Evolutionary conservation across 1,140 invertebrate species (phyloP), one percentile per base, ranked within the genome.

Genomic region (Nephotettix cincticeps): DNA sequence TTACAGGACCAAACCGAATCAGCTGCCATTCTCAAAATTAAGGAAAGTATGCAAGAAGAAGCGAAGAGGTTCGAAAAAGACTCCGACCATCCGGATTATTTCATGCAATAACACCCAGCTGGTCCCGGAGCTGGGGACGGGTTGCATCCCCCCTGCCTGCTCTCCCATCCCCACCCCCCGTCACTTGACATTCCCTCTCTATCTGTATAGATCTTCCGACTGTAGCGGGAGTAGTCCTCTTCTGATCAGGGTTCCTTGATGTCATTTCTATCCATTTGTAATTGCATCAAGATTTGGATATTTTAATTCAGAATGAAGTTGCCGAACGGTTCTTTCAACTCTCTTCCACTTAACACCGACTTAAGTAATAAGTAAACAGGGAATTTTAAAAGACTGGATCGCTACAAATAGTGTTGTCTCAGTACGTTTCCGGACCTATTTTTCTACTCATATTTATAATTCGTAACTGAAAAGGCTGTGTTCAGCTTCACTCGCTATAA

Each of bases 1-100:
- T 74, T 74, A 28, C 73, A 75, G 74, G 73, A 97, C 87, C 96
- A 98, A 88, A 97, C 92, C 79, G 96, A 99, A 88, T 98, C 95
- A 78, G 96, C 95, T 80, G 96, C 96, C 86, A 99, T 99, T 85
- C 88, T 98, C 84, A 99, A 99, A 89, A 98, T 99, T 83, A 99
- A 99, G 89, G 96, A 98, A 86, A 97, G 94, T 87, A 98, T 99
- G 96, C 96, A 98, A 85, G 96, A 99, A 86, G 97, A 99, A 85
- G 96, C 97, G 80, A 99, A 98, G 87, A 92, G 96, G 85, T 99
- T 99, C 88, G 96, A 99, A 86, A 99, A 98, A 89, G 96, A 98
- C 84, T 93, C 92, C 79, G 95, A 97, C 83, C 94, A 96, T 84
- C 93, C 94, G 79, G 94, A 97, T 85, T 96, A 96, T 88, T 97